Conservation (phyloP, 2,888 invertebrate genomes). For the Eumerus sabulonum region DNA sequence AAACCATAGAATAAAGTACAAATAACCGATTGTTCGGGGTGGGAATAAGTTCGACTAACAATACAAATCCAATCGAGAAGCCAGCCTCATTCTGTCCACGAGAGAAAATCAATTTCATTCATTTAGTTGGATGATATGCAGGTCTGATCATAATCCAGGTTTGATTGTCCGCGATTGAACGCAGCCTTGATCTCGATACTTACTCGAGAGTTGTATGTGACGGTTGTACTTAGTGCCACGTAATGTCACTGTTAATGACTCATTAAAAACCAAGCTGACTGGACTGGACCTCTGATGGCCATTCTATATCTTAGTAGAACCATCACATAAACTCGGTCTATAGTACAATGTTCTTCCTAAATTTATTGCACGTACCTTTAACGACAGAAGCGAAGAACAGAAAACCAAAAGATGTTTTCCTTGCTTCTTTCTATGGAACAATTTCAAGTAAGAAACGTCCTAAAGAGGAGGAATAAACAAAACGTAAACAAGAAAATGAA, state of each 20-base stretch:
- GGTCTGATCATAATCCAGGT: slow-evolving; percentile 57
- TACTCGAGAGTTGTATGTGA: slow-evolving; percentile 23
- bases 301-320: slow-evolving; percentile 27
- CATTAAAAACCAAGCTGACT: not conserved
- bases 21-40: too few relatives aligned
- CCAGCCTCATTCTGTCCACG: slow-evolving; percentile 45
- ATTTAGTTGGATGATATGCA: slow-evolving; percentile 65
- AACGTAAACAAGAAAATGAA: slow-evolving; percentile 46
- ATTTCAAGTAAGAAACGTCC: slow-evolving; percentile 44
- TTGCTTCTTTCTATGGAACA: slow-evolving; percentile 62
- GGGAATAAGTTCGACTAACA: too few relatives aligned
- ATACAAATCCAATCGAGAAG: slow-evolving; percentile 36
- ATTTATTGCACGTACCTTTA: slow-evolving; percentile 55
- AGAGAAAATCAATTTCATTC: slow-evolving; percentile 50
- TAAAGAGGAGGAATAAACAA: slow-evolving; percentile 57
- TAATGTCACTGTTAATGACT: not conserved
- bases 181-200: slow-evolving; percentile 34
- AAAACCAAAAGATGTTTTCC: slow-evolving; percentile 62
- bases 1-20: not conserved
- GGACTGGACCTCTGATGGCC: not conserved
- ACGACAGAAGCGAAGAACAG: too few relatives aligned
- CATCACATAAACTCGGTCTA: slow-evolving; percentile 45
- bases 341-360: slow-evolving; percentile 48
- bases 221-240: not conserved
- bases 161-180: slow-evolving; percentile 41